These are phyloP conservation scores for Neoaliturus tenellus DNA, from an alignment of 2,888 invertebrate genomes.

Conservation along the genomic window DNA sequence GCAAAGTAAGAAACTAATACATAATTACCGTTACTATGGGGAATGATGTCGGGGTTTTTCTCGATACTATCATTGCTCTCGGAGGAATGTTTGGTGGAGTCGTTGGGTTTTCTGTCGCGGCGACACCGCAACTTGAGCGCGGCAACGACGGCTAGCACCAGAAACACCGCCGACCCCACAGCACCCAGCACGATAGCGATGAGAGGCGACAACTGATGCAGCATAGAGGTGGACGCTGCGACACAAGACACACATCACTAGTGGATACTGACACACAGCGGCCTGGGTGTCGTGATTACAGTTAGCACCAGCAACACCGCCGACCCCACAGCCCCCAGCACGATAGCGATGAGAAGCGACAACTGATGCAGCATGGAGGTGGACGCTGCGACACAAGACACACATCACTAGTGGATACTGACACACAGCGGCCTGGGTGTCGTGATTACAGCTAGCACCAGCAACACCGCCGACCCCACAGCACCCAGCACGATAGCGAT, in stretches of 20 bases:
- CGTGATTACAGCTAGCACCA: too few relatives aligned
- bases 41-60: slow-evolving; percentile 67
- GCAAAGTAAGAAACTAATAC: neutral
- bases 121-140: slow-evolving; percentile 66
- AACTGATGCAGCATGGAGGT: too few relatives aligned
- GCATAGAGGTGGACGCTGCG: slow-evolving; percentile 64
- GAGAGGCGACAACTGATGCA: slow-evolving; percentile 72
- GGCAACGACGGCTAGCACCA: slow-evolving; percentile 72
- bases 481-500: too few relatives aligned
- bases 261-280: too few relatives aligned
- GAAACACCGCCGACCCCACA: slow-evolving; percentile 71
- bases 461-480: too few relatives aligned
- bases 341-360: too few relatives aligned
- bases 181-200: slow-evolving; percentile 72
- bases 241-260: slow-evolving; percentile 1
- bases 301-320: too few relatives aligned
- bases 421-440: too few relatives aligned
- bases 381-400: too few relatives aligned
- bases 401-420: too few relatives aligned
- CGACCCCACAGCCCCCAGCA: too few relatives aligned
- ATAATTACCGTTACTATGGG: slow-evolving; percentile 61
- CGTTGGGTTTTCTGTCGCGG: slow-evolving; percentile 60
- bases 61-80: slow-evolving; percentile 66
- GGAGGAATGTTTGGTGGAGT: slow-evolving; percentile 61
- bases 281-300: too few relatives aligned